Base-by-base conservation (phyloP, 2,797 vertebrate species). In the Falco concolor region DNA sequence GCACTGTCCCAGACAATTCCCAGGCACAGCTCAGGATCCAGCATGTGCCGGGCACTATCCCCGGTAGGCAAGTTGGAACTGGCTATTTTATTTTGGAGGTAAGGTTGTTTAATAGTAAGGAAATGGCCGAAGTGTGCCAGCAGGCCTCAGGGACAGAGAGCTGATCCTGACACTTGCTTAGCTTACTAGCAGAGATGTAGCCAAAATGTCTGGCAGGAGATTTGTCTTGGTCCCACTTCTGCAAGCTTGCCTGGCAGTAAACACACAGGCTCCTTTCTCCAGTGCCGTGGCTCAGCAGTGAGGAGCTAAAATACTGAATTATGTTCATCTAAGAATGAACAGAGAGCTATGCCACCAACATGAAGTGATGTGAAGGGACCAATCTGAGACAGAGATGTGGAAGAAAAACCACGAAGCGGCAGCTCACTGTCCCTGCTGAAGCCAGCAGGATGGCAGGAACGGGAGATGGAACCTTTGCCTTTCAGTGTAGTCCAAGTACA, bases 211-310 rank as follows among this genome's bases (percentile, higher is more conserved):
- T 89, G 63, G 54, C 38, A 61, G 65, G 21, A 91, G 67, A 52
- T 87, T 89, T 92, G 50, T 54, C 67, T 94, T 89, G 86, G 89
- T 94, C 63, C n/a, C 77, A 54, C 74, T 90, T 92, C 47, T 94
- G 63, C 70, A 76, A 77, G 63, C 44, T 73, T 69, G 42, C 23
- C 74, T 96, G 81, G 59, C 70, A 90, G 38, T 18, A 54, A 57
- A 23, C 30, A 73, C 47, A 73, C 38, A 67, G 68, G 70, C 47
- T 49, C 38, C 28, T 88, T 90, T 94, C 77, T 93, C 19, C 50
- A 91, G 69, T 82, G 23, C 50, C 17, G 38, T 47, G 52, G 61
- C 42, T 84, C 30, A 57, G 42, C 17, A 53, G 32, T 54, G 50
- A 64, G 52, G 38, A 78, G 32, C 21, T 75, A 64, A 72, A 94